Percentiles rank a stretch among this genome's conserved stretches.
These are phyloP conservation scores for Antechinus flavipes DNA, from an alignment of 2,113 vertebrate species.

Conservation along the genomic window DNA sequence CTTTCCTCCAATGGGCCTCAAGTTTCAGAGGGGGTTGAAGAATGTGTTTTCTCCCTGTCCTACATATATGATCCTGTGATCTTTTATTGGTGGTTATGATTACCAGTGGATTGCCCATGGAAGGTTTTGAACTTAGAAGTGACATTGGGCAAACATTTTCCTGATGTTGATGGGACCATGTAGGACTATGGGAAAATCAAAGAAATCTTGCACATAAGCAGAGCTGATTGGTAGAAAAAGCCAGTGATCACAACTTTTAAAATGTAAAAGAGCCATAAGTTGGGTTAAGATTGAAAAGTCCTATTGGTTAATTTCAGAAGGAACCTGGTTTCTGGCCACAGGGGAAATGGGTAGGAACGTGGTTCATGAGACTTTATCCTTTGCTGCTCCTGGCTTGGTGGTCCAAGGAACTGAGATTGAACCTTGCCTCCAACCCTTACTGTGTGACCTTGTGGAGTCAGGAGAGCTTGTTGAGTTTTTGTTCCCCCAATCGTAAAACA, in stretches of 20 bases:
- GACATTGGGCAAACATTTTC: neutral
- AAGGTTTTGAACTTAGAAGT: neutral
- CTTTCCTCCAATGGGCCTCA: neutral
- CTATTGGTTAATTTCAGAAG: neutral
- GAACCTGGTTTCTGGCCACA: neutral
- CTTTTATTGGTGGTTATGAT: neutral
- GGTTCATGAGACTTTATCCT: neutral
- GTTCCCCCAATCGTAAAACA: neutral
- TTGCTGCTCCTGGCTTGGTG: neutral
- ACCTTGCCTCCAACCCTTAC: neutral
- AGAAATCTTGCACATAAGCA: no score
- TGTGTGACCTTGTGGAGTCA: neutral
- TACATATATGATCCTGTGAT: neutral
- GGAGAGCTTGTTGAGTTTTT: neutral
- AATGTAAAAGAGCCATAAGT: no score
- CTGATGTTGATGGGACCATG: neutral
- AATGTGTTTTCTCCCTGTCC: no score
- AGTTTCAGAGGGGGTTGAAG: neutral
- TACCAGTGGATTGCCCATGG: neutral
- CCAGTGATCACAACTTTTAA: neutral
- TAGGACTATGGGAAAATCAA: neutral
- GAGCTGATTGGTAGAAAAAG: neutral
- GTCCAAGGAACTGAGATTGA: neutral
- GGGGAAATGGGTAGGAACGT: neutral
- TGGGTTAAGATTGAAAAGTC: neutral